Conservation (phyloP, 1,140 invertebrate species). For the Leptestheria dahalacensis region DNA sequence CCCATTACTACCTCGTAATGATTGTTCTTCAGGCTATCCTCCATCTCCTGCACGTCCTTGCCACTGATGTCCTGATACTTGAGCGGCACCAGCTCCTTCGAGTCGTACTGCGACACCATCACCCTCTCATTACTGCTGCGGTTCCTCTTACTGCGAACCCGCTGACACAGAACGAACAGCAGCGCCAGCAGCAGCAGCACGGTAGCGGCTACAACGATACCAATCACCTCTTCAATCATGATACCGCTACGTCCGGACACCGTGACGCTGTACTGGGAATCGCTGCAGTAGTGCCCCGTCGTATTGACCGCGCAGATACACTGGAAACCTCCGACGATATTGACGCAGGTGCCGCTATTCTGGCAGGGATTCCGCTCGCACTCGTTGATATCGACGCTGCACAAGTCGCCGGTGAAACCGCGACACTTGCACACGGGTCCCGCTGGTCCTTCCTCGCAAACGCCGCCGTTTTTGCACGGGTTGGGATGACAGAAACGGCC, state of each 20-base stretch:
- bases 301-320: conserved; percentile 54
- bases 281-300: conserved; percentile 50
- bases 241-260: conserved; percentile 36
- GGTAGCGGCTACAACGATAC: conserved; percentile 20
- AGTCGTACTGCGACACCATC: conserved; percentile 9
- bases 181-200: conserved; percentile 37
- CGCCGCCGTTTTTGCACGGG: conserved; percentile 61
- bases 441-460: conserved; percentile 66
- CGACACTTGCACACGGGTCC: conserved; percentile 61
- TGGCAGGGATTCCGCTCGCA: conserved; percentile 56
- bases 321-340: conserved; percentile 64
- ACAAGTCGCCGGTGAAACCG: conserved; percentile 57
- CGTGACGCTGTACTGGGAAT: conserved; percentile 40
- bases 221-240: conserved; percentile 42
- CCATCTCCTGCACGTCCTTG: conserved; percentile 43
- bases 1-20: neutral
- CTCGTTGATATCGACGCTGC: conserved; percentile 60
- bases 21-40: conserved; percentile 66
- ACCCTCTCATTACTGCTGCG: conserved; percentile 19
- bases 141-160: conserved; percentile 23
- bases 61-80: conserved; percentile 33
- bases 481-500: conserved; percentile 60
- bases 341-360: conserved; percentile 64
- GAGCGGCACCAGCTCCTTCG: conserved; percentile 22
- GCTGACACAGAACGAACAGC: conserved; percentile 35